Base-by-base conservation (phyloP, 2,113 vertebrate genomes). In the Prochilodus magdalenae region DNA sequence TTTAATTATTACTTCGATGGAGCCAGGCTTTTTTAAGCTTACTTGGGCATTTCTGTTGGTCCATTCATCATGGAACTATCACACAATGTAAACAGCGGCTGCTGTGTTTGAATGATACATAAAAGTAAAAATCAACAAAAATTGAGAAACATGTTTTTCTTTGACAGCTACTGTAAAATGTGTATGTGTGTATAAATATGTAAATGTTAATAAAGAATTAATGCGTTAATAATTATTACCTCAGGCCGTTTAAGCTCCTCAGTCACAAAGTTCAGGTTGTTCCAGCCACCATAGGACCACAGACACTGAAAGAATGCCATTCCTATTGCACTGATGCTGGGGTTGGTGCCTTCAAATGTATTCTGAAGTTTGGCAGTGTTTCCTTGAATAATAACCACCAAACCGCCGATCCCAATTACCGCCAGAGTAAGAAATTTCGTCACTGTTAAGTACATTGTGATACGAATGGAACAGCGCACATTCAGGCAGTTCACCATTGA, bases 231-330 rank as follows among this genome's bases (percentile, higher is more conserved):
- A 40, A 79, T 29, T 24, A 51, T 93, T 88, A 96, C 95, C 83
- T 96, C 93, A 14, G 95, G 94, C 4, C 92, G 94, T 86, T 93
- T 95, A 49, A 98, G 86, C 82, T 97, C 96, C 79, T 97, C 96
- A 0, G 91, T 94, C 57, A 96, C 91, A 30, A 88, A 93, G 86
- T 96, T 97, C 82, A 98, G 85, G 79, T 93, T 95, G 86, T 93
- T 97, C 96, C 96, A 97, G 51, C 96, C 95, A 40, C 96, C 94
- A 0, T 93, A 97, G 71, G 95, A 95, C 95, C 96, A 97, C 24
- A 97, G 91, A 0, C 95, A 95, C 89, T 97, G 96, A 88, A 95
- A 97, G 88, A 97, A 96, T 0, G 96, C 94, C 81, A 94, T 90
- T 51, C 93, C 93, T 27, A 96, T 87, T 4, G 89, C 13, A 73